Evolutionary conservation across 2,113 vertebrate genomes (phyloP).

Genomic region (Pterophyllum scalare): DNA sequence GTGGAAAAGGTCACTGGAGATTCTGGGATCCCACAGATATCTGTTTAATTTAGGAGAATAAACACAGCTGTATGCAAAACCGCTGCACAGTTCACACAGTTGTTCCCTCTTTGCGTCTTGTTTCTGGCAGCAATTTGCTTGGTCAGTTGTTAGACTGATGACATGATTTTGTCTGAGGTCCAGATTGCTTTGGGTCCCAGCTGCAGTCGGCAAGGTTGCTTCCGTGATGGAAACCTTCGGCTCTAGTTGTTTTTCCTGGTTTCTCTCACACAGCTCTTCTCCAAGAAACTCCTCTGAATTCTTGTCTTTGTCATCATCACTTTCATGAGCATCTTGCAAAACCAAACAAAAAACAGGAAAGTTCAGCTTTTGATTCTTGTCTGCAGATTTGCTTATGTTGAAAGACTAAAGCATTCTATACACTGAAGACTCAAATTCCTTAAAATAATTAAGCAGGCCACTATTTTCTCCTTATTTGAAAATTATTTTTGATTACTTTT

Average conservation of each 20-base stretch:
- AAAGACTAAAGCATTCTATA: neutral
- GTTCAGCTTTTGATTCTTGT: neutral
- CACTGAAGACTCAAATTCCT: too few species aligned
- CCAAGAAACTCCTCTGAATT: constrained; percentile 77
- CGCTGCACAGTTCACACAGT: constrained; percentile 72
- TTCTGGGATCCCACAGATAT: constrained; percentile 79
- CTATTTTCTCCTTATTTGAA: too few species aligned
- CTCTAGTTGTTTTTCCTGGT: constrained; percentile 69
- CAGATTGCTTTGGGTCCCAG: constrained; percentile 40
- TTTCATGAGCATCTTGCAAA: constrained; percentile 77
- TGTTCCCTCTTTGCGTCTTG: constrained; percentile 80
- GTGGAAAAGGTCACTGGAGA: constrained; percentile 79
- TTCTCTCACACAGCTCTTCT: constrained; percentile 73
- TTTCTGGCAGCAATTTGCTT: constrained; percentile 56
- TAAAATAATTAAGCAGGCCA: too few species aligned
- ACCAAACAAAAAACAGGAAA: neutral
- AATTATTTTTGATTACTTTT: neutral
- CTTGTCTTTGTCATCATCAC: constrained; percentile 85
- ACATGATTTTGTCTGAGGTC: constrained; percentile 78
- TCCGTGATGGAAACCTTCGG: constrained; percentile 62
- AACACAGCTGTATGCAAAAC: constrained; percentile 77
- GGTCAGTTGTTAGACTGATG: constrained; percentile 73
- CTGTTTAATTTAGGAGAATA: constrained; percentile 79
- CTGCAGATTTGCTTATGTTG: neutral
- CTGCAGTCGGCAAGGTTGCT: constrained; percentile 63